phyloP scores from a whole-genome alignment of 2,113 vertebrate genomes.

The Zosterops lateralis region DNA sequence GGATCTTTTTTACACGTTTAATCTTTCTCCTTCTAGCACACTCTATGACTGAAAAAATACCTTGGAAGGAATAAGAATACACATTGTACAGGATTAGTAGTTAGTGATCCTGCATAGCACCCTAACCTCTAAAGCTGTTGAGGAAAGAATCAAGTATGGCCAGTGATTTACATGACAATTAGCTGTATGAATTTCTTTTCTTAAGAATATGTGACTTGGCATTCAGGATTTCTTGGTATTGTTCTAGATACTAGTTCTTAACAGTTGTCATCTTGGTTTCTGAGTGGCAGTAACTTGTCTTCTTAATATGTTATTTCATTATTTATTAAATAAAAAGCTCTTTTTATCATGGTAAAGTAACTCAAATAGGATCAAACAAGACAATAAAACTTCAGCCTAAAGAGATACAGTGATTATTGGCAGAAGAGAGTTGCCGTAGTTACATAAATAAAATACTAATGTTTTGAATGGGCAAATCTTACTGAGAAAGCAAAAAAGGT shows the following conservation, averaged over 20 bases:
- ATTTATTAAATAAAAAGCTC: not conserved
- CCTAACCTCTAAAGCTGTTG: not conserved
- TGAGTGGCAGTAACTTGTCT: not conserved
- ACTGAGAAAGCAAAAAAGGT: not conserved
- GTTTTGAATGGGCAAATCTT: not conserved
- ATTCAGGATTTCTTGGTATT: not conserved
- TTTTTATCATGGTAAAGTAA: not conserved
- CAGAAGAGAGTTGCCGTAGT: not conserved
- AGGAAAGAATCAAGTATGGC: not conserved
- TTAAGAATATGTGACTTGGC: not conserved
- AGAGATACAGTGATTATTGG: not conserved
- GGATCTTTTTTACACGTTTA: not conserved
- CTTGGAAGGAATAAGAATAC: not conserved
- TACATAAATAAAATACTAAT: not conserved
- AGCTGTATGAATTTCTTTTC: not conserved
- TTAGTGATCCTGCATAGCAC: not conserved
- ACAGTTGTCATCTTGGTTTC: not conserved
- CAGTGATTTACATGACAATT: not conserved
- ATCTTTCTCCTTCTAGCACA: not conserved
- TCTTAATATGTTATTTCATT: not conserved
- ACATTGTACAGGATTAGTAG: not conserved
- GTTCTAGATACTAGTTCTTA: not conserved
- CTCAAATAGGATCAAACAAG: not conserved
- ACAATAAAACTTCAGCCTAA: not conserved
- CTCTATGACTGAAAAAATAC: not conserved